Evolutionary conservation across 35 echinoderm and acorn worm genomes (phyloP).

Genomic region (Eucidaris tribuloides): DNA sequence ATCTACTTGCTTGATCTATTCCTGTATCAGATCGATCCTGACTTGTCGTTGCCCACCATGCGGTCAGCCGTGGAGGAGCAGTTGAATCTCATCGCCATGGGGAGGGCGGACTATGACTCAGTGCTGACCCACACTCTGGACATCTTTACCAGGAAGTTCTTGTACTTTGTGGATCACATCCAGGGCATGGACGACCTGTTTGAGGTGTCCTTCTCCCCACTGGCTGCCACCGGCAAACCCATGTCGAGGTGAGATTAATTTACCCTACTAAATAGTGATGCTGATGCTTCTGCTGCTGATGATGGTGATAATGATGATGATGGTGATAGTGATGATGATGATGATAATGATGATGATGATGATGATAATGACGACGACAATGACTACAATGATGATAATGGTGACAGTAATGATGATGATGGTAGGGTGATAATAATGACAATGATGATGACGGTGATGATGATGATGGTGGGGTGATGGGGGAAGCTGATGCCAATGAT

Average conservation of each 20-base stretch:
- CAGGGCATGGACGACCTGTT: slow-evolving; percentile 93
- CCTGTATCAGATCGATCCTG: slow-evolving; percentile 90
- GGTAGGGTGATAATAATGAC: too few relatives aligned
- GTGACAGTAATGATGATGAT: not conserved
- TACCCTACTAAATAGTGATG: too few relatives aligned
- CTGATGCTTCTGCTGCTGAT: too few relatives aligned
- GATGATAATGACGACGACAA: too few relatives aligned
- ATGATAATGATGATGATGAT: not conserved
- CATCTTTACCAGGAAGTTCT: slow-evolving; percentile 88
- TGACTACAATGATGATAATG: too few relatives aligned
- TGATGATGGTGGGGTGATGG: not conserved
- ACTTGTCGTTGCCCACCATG: slow-evolving; percentile 92
- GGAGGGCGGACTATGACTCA: slow-evolving; percentile 56
- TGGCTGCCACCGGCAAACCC: slow-evolving; percentile 86
- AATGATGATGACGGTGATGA: not conserved
- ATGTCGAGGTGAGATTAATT: slow-evolving; percentile 68
- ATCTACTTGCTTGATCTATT: too few relatives aligned
- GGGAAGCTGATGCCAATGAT: not conserved
- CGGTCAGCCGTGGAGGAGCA: slow-evolving; percentile 93
- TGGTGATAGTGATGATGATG: not conserved
- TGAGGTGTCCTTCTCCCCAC: slow-evolving; percentile 93
- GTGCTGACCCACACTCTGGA: slow-evolving; percentile 78
- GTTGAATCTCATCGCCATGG: slow-evolving; percentile 77
- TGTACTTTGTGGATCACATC: slow-evolving; percentile 95
- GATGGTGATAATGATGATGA: not conserved